These are phyloP conservation scores for Dallia pectoralis DNA, from an alignment of 2,797 vertebrate species.

Conservation along the genomic window DNA sequence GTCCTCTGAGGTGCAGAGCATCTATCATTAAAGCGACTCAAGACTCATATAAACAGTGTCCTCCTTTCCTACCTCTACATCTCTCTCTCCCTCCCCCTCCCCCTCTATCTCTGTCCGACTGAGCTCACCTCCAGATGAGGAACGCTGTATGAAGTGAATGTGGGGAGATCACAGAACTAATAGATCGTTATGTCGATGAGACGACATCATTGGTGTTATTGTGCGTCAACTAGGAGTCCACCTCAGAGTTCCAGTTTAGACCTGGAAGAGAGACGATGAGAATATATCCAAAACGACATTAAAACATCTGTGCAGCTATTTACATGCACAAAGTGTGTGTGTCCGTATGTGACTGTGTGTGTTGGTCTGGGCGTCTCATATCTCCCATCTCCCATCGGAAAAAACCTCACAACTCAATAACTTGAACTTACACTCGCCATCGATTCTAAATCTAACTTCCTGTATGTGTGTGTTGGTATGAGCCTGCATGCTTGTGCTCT, in stretches of 20 bases:
- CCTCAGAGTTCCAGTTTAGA: background rate
- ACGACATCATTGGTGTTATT: background rate
- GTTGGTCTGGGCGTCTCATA: background rate
- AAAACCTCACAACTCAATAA: too few relatives aligned
- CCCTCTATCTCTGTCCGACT: constrained; percentile 27
- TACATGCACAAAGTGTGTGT: constrained; percentile 19
- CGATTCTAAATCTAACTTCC: background rate
- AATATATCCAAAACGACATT: background rate
- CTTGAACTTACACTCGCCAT: too few relatives aligned
- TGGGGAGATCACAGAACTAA: background rate
- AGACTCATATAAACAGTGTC: constrained; percentile 46
- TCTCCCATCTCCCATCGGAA: background rate
- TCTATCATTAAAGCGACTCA: constrained; percentile 70
- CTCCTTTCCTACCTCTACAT: constrained; percentile 33
- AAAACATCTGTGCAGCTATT: background rate
- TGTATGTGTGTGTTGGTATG: constrained; percentile 23
- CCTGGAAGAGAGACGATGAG: background rate
- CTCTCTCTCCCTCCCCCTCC: constrained; percentile 28
- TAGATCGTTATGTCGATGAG: constrained; percentile 10
- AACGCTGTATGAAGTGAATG: constrained; percentile 47
- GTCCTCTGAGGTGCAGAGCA: constrained; percentile 58
- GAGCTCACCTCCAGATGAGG: constrained; percentile 32
- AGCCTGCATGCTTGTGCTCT: constrained; percentile 25
- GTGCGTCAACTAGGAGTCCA: background rate
- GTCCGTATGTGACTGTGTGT: background rate